Evolutionary conservation across 2,113 vertebrate genomes (phyloP), one percentile per base, ranked within the genome.

Genomic region (Corydoras sp.): DNA sequence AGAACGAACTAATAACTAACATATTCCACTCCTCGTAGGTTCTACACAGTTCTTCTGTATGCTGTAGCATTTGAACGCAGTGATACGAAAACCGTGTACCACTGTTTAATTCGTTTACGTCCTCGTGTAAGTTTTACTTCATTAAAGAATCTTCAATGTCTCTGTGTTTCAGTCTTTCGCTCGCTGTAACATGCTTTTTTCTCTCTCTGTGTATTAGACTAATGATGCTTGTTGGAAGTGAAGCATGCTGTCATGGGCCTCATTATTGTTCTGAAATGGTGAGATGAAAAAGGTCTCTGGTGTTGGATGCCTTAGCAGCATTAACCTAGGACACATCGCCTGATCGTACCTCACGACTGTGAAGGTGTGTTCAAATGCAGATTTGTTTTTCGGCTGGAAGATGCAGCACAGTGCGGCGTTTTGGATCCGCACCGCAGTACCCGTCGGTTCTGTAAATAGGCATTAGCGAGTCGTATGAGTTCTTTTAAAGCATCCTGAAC

Each of bases 231-330:
- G 69, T 24, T 48, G 69, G 12, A 55, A 55, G 50, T 48, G 55
- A 58, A 72, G 61, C 61, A 72, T 51, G 53, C 53, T 51, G 61
- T 72, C 69, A 48, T n/a, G 62, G 2, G 15, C 60, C 60, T 71
- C 62, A 62, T 63, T 71, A 71, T n/a, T 9, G 49, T 71, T 60
- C 31, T 63, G 61, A 63, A 71, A 71, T 55, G 32, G 51, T 56
- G 69, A 71, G 61, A 71, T 63, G 69, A 56, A 71, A 43, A 72
- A 72, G 69, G 32, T 63, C 69, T 64, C 61, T 72, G 61, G 61
- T 72, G 69, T 49, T 58, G 50, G 32, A 15, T 29, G n/a, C 32
- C 53, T 43, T 32, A 29, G 53, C 69, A 48, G 69, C 32, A 48
- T 64, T 64, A 43, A 18, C 61, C 12, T 31, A n/a, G 71, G 6